Evolutionary conservation across 2,113 vertebrate genomes (phyloP).

Genomic region (Poecilia latipinna): DNA sequence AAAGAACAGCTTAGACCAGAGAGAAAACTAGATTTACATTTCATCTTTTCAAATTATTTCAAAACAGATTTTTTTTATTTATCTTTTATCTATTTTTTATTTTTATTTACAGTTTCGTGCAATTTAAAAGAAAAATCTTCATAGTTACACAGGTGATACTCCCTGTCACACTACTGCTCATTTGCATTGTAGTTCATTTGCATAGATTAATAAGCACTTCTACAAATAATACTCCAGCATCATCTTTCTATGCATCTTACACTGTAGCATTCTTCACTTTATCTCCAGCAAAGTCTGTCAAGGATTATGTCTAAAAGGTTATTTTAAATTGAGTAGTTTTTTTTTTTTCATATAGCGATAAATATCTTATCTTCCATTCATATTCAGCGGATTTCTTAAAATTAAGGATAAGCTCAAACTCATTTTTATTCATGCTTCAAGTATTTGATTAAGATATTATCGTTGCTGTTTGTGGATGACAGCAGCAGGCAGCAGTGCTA

Average conservation of each 20-base stretch:
- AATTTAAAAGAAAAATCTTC: not conserved
- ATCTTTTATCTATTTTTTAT: too few relatives aligned
- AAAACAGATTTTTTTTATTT: too few relatives aligned
- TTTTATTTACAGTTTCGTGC: too few relatives aligned
- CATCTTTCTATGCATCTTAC: not conserved
- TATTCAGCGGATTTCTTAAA: not conserved
- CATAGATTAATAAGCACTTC: not conserved
- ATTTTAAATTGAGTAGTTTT: not conserved
- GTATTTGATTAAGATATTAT: not conserved
- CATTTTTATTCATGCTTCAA: not conserved
- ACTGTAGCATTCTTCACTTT: not conserved
- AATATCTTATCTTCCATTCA: not conserved
- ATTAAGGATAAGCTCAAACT: not conserved
- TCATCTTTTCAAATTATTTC: too few relatives aligned
- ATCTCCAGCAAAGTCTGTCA: not conserved
- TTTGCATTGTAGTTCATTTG: not conserved
- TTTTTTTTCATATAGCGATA: not conserved
- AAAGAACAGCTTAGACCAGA: not conserved
- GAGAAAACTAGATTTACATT: too few relatives aligned
- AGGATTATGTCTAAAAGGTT: not conserved
- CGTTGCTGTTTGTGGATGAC: constrained; percentile 5
- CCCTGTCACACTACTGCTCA: not conserved
- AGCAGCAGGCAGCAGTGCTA: constrained; percentile 17
- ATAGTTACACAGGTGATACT: not conserved
- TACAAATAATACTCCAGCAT: not conserved